Conservation (phyloP, 2,113 vertebrate genomes). For the Apaloderma vittatum region DNA sequence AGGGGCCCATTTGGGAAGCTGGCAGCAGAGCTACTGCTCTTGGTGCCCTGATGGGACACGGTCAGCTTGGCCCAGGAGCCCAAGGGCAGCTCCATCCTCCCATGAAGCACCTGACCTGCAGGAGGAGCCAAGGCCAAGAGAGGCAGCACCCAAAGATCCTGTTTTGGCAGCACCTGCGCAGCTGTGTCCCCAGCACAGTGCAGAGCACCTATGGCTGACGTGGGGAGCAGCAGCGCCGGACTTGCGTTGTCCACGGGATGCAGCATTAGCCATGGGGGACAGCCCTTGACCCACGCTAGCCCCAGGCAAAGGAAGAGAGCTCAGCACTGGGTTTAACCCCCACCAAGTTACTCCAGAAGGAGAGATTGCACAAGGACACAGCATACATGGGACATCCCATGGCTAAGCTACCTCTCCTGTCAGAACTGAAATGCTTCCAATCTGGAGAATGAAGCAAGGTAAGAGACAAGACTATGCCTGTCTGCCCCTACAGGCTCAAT, state of each 20-base stretch:
- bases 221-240: background rate
- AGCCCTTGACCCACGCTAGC: background rate
- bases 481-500: background rate
- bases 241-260: background rate
- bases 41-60: background rate
- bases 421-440: background rate
- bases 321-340: background rate
- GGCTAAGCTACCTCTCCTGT: background rate
- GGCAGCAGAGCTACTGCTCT: background rate
- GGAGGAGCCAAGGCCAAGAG: fast-evolving
- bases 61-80: background rate
- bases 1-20: background rate
- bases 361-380: background rate
- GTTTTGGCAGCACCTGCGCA: background rate
- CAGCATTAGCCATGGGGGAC: background rate
- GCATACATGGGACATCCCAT: background rate
- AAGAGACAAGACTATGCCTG: background rate
- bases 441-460: background rate
- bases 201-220: fast-evolving
- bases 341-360: background rate
- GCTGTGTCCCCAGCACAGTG: fast-evolving
- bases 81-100: background rate
- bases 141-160: background rate
- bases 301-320: background rate
- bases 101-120: fast-evolving